Percentiles rank a stretch among this genome's conserved stretches.
phyloP scores from a whole-genome alignment of 2,113 vertebrate genomes.

The Trachemys scripta region DNA sequence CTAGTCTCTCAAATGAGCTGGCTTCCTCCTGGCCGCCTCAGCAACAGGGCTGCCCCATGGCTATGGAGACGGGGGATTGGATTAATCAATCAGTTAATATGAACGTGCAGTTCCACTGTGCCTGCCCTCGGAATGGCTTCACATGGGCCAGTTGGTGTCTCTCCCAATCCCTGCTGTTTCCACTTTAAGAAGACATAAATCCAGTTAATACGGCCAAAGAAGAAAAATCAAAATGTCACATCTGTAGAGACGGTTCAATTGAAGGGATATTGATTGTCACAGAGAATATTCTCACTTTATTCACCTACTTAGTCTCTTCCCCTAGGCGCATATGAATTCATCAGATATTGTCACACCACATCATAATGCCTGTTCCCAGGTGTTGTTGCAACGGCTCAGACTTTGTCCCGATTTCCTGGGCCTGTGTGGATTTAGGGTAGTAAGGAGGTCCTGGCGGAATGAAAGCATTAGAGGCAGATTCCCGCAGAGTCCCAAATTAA shows the following conservation, averaged over 20 bases:
- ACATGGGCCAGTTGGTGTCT: neutral
- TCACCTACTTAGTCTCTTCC: conserved; percentile 82
- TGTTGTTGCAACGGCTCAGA: neutral
- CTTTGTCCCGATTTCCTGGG: conserved; percentile 29
- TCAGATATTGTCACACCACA: conserved; percentile 80
- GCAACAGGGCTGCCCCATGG: neutral
- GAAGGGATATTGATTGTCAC: conserved; percentile 83
- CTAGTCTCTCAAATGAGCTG: neutral
- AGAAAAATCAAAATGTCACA: conserved; percentile 82
- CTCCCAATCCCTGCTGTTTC: neutral
- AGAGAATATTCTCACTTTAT: conserved; percentile 81
- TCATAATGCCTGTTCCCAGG: conserved; percentile 61
- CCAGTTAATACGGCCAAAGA: conserved; percentile 54
- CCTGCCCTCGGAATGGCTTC: neutral
- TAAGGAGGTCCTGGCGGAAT: neutral
- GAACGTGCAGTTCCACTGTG: neutral
- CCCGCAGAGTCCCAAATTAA: neutral
- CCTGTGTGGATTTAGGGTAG: conserved; percentile 28
- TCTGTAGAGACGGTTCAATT: conserved; percentile 77
- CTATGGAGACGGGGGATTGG: neutral
- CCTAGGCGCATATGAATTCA: conserved; percentile 76
- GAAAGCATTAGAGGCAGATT: rapidly evolving
- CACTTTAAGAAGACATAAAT: conserved; percentile 56
- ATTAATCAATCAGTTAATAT: neutral
- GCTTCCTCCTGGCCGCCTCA: neutral